Conservation (phyloP, 1,140 invertebrate genomes). For the Lepidurus packardi region DNA sequence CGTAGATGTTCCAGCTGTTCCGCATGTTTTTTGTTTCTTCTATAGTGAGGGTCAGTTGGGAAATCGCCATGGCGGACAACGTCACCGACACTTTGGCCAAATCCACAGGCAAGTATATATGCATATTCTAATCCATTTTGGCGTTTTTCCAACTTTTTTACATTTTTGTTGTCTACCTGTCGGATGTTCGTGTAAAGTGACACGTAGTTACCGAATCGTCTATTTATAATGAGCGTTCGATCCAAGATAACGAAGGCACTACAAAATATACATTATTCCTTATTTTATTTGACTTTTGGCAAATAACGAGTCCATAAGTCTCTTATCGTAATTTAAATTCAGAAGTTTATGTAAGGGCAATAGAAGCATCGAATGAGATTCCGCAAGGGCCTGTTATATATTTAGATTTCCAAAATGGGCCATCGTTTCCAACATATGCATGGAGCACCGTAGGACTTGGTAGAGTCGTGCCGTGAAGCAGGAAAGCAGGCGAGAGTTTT, state of each 20-base stretch:
- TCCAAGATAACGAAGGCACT: background rate
- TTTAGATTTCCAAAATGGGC: background rate
- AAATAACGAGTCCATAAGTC: background rate
- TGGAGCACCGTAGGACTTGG: background rate
- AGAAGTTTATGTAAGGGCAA: background rate
- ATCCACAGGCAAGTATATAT: constrained; percentile 4
- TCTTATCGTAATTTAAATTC: background rate
- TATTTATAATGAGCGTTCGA: background rate
- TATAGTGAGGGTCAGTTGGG: constrained; percentile 13
- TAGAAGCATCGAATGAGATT: background rate
- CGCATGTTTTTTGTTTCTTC: constrained; percentile 11
- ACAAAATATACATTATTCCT: no score
- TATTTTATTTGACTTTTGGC: no score
- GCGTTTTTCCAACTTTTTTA: background rate
- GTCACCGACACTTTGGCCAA: constrained; percentile 11
- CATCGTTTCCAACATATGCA: background rate
- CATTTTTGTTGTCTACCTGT: background rate
- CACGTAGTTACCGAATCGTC: background rate
- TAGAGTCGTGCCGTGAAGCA: background rate
- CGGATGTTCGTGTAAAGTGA: background rate
- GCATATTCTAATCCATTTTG: background rate
- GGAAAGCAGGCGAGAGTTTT: background rate
- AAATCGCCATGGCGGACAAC: constrained; percentile 16
- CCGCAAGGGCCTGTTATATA: background rate
- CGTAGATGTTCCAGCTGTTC: constrained; percentile 17